phyloP scores from a whole-genome alignment of 2,113 vertebrate genomes.

The Raja brachyura region DNA sequence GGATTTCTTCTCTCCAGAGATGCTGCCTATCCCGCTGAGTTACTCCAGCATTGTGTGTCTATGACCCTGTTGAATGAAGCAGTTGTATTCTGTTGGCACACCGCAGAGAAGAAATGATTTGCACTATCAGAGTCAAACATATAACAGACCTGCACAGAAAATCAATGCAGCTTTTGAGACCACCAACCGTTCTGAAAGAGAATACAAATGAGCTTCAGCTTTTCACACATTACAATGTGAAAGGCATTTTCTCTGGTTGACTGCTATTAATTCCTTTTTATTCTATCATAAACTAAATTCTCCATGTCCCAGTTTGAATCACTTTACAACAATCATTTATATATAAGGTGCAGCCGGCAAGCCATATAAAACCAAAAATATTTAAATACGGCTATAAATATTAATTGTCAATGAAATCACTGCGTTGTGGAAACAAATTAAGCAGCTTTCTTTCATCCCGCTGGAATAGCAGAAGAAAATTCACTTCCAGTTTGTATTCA shows the following conservation, averaged over 20 bases:
- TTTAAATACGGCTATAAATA: constrained; percentile 8
- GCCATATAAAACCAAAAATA: neutral
- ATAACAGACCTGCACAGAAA: neutral
- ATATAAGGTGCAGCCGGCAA: neutral
- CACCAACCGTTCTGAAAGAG: neutral
- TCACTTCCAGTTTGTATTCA: neutral
- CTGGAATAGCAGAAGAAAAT: neutral
- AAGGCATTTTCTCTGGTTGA: neutral
- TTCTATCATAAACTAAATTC: neutral
- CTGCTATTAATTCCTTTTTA: neutral
- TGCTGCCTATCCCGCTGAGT: too few relatives aligned
- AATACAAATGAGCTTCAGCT: constrained; percentile 18
- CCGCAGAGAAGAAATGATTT: neutral
- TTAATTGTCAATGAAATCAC: neutral
- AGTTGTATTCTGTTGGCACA: neutral
- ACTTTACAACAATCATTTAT: constrained; percentile 17
- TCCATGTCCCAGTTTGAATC: neutral
- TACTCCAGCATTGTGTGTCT: too few relatives aligned
- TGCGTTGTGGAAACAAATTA: neutral
- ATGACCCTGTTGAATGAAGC: neutral
- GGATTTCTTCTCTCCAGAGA: too few relatives aligned
- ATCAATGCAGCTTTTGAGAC: constrained; percentile 1
- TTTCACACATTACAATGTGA: constrained; percentile 10
- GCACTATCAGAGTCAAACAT: neutral
- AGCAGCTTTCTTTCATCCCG: neutral